These are phyloP conservation scores for Drosophila sp. DNA, from an alignment of 1,140 invertebrate genomes.

Conservation along the genomic window DNA sequence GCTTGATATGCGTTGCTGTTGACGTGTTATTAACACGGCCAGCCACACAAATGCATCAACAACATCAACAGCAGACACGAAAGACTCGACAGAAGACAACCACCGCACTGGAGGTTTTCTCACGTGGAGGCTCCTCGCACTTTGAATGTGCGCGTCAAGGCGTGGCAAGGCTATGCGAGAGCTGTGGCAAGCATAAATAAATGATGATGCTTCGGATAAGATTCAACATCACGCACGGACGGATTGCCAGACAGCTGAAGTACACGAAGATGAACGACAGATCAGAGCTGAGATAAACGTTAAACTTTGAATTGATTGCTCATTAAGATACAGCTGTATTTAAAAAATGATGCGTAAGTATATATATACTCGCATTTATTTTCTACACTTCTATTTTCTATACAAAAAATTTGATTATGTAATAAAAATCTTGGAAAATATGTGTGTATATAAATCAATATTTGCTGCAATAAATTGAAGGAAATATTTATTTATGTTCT, in stretches of 20 bases:
- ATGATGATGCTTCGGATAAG: conserved; percentile 72
- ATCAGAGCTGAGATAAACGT: conserved; percentile 13
- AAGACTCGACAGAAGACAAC: conserved; percentile 1
- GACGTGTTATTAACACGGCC: conserved; percentile 75
- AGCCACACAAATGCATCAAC: conserved; percentile 45
- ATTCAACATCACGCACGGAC: conserved; percentile 64
- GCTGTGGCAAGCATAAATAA: conserved; percentile 71
- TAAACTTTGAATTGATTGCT: conserved; percentile 15
- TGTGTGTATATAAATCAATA: neutral
- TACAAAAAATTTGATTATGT: neutral
- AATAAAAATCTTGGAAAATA: neutral
- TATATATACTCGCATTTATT: neutral
- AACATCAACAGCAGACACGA: conserved; percentile 29
- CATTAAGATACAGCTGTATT: neutral
- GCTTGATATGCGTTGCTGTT: conserved; percentile 60
- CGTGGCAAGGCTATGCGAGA: conserved; percentile 14
- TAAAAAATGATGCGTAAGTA: no score
- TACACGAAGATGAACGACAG: conserved; percentile 38
- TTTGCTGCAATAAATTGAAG: conserved; percentile 2
- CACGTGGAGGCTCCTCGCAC: conserved; percentile 41
- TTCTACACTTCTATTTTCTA: neutral
- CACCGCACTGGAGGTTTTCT: neutral
- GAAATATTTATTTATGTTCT: conserved; percentile 23
- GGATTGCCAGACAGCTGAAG: conserved; percentile 32
- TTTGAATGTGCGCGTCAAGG: conserved; percentile 9